Base-by-base conservation (phyloP, 2,113 vertebrate genomes). In the Apodemus sylvaticus region DNA sequence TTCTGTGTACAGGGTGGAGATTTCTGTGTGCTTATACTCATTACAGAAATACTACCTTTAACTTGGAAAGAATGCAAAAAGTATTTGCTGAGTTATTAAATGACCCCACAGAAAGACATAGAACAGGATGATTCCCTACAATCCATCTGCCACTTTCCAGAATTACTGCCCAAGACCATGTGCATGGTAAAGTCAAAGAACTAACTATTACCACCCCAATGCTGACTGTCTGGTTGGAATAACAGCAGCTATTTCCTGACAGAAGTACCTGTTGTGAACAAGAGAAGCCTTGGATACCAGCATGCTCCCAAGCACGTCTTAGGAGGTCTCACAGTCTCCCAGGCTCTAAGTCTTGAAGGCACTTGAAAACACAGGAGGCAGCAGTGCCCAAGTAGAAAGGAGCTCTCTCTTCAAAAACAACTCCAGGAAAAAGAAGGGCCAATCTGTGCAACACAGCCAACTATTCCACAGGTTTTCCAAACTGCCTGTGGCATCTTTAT, bases 381-480 rank as follows among this genome's bases (percentile, higher is more conserved):
- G 62, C 19, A 86, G 3, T 91, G 39, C 42, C 29, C 53, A 92
- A 29, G 66, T 90, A 94, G 87, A 94, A 39, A 94, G 90, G 64
- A 96, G 73, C 16, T 42, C 92, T 48, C 7, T 7, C 45, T 87
- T 92, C 64, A 51, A 79, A 77, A 91, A 24, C 45, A 96, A 95
- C 3, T 70, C 26, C 76, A 92, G 14, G 55, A 78, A 90, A 71
- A 91, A 2, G 91, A 95, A 78, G 92, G 51, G 31, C 82, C 36
- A 85, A 39, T 89, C 3, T 85, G 26, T 85, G 51, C 71, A 96
- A 71, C 14, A 89, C 36, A 7, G n/a, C 45, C 24, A 95, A 78
- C 48, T 60, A 90, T 91, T 94, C 87, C 87, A 87, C 16, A 86
- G 45, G 73, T 91, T 96, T 92, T 96, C 93, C 77, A 94, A 94